Evolutionary conservation across 2,797 vertebrate species (phyloP), one percentile per base, ranked within the genome.

Genomic region (Phoxinus dragarum): DNA sequence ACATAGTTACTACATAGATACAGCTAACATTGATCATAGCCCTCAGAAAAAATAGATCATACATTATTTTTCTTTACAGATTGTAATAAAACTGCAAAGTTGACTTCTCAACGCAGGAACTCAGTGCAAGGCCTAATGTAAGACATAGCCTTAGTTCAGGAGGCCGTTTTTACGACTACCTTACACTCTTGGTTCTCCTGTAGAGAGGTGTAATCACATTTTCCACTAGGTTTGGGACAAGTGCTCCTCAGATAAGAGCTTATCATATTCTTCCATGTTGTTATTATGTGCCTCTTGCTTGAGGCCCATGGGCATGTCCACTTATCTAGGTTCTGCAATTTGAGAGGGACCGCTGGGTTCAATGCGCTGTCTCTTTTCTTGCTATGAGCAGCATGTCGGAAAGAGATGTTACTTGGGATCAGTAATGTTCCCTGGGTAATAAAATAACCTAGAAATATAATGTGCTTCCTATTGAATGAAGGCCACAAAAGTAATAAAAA

Each of bases 251-350:
- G 92, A 92, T 92, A 93, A 93, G 90, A 90, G 89, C 93, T 94
- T 94, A 95, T 94, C 91, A 66, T 94, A 94, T 92, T 90, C 90
- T 86, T 90, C 91, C 89, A 93, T 89, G 88, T 90, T 94, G 92
- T 93, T 90, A 93, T 94, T 92, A 92, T 73, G 81, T 86, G 89
- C 89, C 90, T 84, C 59, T 68, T 91, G 91, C 89, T 90, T 88
- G 88, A 90, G 90, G 84, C 81, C 86, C 82, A 85, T 75, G 49
- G 91, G 92, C 92, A 89, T 92, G 89, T 79, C 91, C 92, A 92
- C 90, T 93, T 91, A 92, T 90, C 89, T 90, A 85, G 81, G 74
- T 87, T 61, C 81, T 78, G 86, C 61, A 56, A 89, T 92, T 89
- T 91, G 80, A 91, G 86, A 90, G 88, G 86, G 88, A 88, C 88